Percentiles rank a stretch among this genome's conserved stretches.
Evolutionary conservation across 1,140 invertebrate species (phyloP).

Genomic region (Bemisia tabaci): DNA sequence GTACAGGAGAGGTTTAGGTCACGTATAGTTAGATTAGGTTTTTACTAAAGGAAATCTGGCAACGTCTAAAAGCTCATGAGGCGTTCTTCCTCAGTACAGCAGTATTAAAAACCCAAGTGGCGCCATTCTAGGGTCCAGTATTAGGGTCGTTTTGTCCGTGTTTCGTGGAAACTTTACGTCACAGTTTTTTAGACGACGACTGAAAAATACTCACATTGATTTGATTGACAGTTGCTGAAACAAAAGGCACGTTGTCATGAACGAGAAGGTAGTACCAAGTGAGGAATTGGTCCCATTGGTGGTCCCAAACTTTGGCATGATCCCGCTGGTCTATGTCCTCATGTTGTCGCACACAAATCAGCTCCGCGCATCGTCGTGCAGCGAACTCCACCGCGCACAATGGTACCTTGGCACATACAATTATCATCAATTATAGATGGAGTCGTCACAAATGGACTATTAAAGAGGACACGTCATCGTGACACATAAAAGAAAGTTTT

Average conservation of each 20-base stretch:
- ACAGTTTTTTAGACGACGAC: too few relatives aligned
- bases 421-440: background rate
- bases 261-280: slow-evolving; percentile 55
- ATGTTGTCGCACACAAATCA: slow-evolving; percentile 56
- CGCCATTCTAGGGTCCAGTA: too few relatives aligned
- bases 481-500: too few relatives aligned
- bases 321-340: slow-evolving; percentile 71
- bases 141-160: too few relatives aligned
- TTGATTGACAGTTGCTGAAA: slow-evolving; percentile 28
- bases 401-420: slow-evolving; percentile 33
- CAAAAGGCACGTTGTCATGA: slow-evolving; percentile 43
- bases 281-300: slow-evolving; percentile 77
- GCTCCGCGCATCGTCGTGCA: slow-evolving; percentile 58
- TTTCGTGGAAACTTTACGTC: too few relatives aligned
- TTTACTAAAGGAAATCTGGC: too few relatives aligned
- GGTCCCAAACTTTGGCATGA: slow-evolving; percentile 50
- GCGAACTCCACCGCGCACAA: slow-evolving; percentile 62
- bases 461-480: background rate
- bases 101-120: too few relatives aligned
- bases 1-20: too few relatives aligned
- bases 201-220: slow-evolving; percentile 23
- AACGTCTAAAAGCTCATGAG: too few relatives aligned
- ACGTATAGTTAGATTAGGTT: too few relatives aligned
- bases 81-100: too few relatives aligned
- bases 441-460: background rate